Percentiles rank a stretch among this genome's conserved stretches.
These are phyloP conservation scores for Euura saliciscinereae DNA, from an alignment of 1,140 invertebrate species.

Conservation along the genomic window DNA sequence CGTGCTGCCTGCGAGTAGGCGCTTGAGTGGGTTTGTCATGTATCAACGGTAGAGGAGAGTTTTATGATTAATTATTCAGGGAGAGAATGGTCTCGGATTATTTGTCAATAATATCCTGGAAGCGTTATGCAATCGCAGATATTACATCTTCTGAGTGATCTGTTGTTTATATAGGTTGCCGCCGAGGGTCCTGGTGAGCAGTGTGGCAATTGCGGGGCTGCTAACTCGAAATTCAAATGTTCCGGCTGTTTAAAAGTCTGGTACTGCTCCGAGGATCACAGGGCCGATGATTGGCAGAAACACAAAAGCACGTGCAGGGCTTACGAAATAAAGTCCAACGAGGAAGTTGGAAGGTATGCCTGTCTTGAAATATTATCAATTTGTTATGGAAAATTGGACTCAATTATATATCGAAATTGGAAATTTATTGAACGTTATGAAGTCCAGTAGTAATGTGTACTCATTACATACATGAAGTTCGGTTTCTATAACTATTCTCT, in stretches of 20 bases:
- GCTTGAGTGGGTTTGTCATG: too few species aligned
- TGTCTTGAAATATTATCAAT: too few species aligned
- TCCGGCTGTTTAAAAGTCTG: conserved; percentile 25
- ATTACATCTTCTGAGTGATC: too few species aligned
- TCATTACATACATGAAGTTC: too few species aligned
- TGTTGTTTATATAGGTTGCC: background rate
- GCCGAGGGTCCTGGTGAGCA: conserved; percentile 5
- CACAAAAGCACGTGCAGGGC: conserved; percentile 33
- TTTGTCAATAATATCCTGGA: background rate
- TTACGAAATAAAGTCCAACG: conserved; percentile 58
- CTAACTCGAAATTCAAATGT: conserved; percentile 29
- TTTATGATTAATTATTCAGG: background rate
- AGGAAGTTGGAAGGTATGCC: conserved; percentile 66
- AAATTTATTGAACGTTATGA: too few species aligned
- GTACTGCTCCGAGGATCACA: background rate
- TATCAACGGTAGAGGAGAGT: too few species aligned
- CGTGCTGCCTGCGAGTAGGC: too few species aligned
- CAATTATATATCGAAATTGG: too few species aligned
- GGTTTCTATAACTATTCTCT: too few species aligned
- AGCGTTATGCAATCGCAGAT: background rate
- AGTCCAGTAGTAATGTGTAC: too few species aligned
- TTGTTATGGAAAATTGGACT: too few species aligned
- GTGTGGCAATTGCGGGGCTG: conserved; percentile 13
- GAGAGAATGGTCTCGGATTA: background rate
- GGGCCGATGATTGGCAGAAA: background rate